Percentiles rank a stretch among this genome's conserved stretches.
These are phyloP conservation scores for Acronicta alni DNA, from an alignment of 2,888 invertebrate genomes.

Conservation along the genomic window DNA sequence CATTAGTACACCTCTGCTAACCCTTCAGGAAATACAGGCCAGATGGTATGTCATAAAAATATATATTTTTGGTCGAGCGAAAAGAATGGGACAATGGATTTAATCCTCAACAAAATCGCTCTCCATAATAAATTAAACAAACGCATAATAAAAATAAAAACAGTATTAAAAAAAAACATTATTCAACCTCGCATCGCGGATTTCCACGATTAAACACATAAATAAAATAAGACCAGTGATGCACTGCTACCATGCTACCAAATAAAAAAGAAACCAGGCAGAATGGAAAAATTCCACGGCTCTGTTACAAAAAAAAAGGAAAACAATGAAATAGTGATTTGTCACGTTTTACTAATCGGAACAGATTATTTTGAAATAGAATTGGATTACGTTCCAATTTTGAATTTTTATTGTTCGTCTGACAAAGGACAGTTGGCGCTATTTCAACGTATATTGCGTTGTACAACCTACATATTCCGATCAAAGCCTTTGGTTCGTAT, in stretches of 20 bases:
- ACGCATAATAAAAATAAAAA: too few relatives aligned
- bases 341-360: slow-evolving; percentile 7
- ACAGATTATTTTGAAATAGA: slow-evolving; percentile 3
- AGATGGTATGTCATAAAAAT: too few relatives aligned
- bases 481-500: too few relatives aligned
- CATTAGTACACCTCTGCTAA: too few relatives aligned
- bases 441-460: background rate
- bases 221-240: slow-evolving; percentile 1
- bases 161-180: background rate
- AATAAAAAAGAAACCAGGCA: background rate
- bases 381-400: slow-evolving; percentile 4
- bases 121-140: too few relatives aligned
- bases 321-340: slow-evolving; percentile 5
- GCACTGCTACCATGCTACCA: slow-evolving; percentile 1
- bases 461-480: too few relatives aligned
- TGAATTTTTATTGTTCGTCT: slow-evolving; percentile 1
- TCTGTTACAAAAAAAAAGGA: background rate
- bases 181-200: slow-evolving; percentile 6
- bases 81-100: too few relatives aligned
- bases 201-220: slow-evolving; percentile 11
- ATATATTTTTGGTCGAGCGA: too few relatives aligned
- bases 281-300: background rate
- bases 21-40: too few relatives aligned
- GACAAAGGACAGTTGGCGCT: background rate
- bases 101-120: too few relatives aligned